Evolutionary conservation across 2,797 vertebrate genomes (phyloP), one percentile per base, ranked within the genome.

Genomic region (Propithecus perrieri): DNA sequence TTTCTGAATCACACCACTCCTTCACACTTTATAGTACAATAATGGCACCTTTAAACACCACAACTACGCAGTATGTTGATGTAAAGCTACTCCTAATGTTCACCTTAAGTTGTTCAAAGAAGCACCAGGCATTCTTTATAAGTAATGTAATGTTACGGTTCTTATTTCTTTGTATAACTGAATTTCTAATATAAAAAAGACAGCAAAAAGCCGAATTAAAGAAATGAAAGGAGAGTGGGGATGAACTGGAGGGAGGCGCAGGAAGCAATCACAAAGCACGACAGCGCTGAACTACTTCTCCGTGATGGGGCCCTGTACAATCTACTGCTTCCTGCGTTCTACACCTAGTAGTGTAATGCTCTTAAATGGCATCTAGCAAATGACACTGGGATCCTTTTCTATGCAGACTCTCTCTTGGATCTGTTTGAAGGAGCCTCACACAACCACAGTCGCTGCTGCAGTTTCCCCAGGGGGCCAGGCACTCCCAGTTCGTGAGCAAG

Each of bases 171-270:
- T 24, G 20, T 41, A 12, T 57, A 95, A 94, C 10, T 75, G 59
- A 83, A 79, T 86, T 65, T 71, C 33, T 79, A 50, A 72, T 6
- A 89, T 4, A 53, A 85, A 93, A 74, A 10, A 87, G 43, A 43
- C 43, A 43, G 26, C 43, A 80, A 86, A 94, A 87, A 69, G 33
- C 18, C 35, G 41, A 89, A 71, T 28, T 79, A 71, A 78, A 80
- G 15, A 89, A 63, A 57, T 43, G 85, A 48, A 89, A 67, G 55
- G 61, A 63, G 50, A 94, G n/a, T 28, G 46, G 61, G 43, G 71
- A 50, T 0, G 20, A 71, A 79, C 28, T 72, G n/a, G 48, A 53
- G 2, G 12, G 4, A 69, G 72, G 48, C 35, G 35, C 0, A 48
- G 46, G n/a, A 72, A 90, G 30, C 48, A 48, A 35, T 50, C 55